Conservation (phyloP, 2,797 vertebrate genomes). For the Gadopsis marmoratus region DNA sequence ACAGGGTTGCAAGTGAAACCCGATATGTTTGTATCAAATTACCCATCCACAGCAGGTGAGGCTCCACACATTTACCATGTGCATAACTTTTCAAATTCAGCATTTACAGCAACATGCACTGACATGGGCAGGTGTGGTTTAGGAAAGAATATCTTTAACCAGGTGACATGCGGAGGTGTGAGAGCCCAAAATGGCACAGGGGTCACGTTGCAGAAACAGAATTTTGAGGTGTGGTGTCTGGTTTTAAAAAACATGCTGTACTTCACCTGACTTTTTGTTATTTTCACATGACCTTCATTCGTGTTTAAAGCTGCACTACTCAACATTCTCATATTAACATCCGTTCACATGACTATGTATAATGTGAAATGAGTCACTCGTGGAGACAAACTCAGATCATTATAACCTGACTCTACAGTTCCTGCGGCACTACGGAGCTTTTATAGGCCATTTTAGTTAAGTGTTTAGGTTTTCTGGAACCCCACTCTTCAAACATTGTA, state of each 20-base stretch:
- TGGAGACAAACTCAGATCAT: neutral
- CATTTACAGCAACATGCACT: constrained; percentile 1
- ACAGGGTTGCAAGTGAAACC: constrained; percentile 60
- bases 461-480: neutral
- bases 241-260: neutral
- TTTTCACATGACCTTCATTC: neutral
- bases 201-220: neutral
- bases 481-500: too few relatives aligned
- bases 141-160: neutral
- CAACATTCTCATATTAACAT: neutral
- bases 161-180: neutral
- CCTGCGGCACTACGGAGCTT: neutral
- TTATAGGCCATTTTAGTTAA: too few relatives aligned
- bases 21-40: constrained; percentile 70
- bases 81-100: constrained; percentile 38
- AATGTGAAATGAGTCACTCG: neutral
- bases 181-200: neutral
- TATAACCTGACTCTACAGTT: neutral
- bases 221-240: neutral
- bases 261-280: neutral
- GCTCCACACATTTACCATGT: constrained; percentile 37
- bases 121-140: neutral
- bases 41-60: constrained; percentile 54
- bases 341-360: neutral
- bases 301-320: neutral